Evolutionary conservation across 2,888 invertebrate species (phyloP).

Genomic region (Meteorus colon): DNA sequence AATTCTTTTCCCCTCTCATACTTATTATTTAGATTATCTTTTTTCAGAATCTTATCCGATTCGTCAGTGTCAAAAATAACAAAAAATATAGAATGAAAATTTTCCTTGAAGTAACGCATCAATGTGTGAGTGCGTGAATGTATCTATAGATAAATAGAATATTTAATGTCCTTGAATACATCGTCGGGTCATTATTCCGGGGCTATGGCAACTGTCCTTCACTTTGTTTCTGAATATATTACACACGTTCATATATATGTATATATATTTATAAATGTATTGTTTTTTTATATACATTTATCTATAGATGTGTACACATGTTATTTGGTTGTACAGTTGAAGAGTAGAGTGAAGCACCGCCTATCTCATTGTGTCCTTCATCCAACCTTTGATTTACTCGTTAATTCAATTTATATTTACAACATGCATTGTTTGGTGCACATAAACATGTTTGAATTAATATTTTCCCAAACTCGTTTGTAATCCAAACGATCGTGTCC

Average conservation of each 20-base stretch:
- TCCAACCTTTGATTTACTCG: conserved; percentile 49
- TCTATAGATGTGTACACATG: conserved; percentile 14
- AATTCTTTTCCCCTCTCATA: neutral
- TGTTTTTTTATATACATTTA: conserved; percentile 8
- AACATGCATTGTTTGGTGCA: neutral
- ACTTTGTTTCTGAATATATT: neutral
- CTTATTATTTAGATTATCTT: neutral
- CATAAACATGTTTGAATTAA: conserved; percentile 7
- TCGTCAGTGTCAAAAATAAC: conserved; percentile 1
- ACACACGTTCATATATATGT: neutral
- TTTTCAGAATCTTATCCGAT: neutral
- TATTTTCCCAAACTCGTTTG: conserved; percentile 36
- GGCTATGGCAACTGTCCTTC: conserved; percentile 1
- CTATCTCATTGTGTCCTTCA: conserved; percentile 50
- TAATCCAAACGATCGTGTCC: neutral
- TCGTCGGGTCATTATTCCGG: neutral
- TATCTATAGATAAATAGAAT: conserved; percentile 10
- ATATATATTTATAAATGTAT: neutral
- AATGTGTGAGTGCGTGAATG: neutral
- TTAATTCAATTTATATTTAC: neutral
- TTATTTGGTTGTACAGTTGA: conserved; percentile 25
- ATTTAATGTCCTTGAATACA: neutral
- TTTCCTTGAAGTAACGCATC: neutral
- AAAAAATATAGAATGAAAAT: neutral
- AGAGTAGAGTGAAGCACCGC: conserved; percentile 20